phyloP scores from a whole-genome alignment of 1,140 invertebrate species.

The Drosophila aff. region DNA sequence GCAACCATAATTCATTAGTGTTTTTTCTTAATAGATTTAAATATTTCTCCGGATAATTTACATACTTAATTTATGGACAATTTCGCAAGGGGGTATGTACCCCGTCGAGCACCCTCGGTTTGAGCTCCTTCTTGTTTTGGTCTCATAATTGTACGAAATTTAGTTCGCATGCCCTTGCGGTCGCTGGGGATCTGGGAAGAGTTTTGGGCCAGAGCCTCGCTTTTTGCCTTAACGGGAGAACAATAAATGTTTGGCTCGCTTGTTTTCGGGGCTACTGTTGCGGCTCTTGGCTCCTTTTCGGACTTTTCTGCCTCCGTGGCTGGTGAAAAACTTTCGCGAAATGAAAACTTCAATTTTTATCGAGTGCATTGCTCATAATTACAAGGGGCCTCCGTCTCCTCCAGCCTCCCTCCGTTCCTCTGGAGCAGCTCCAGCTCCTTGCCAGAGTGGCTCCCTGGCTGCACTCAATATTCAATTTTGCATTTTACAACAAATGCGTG shows the following conservation, averaged over 20 bases:
- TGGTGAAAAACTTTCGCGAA: slow-evolving; percentile 78
- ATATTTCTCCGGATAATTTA: not conserved
- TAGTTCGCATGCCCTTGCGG: slow-evolving; percentile 83
- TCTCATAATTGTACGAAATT: slow-evolving; percentile 84
- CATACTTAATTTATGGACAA: not conserved
- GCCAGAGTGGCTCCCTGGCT: slow-evolving; percentile 27
- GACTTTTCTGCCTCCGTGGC: slow-evolving; percentile 22
- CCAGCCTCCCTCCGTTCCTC: not conserved
- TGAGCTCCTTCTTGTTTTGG: slow-evolving; percentile 55
- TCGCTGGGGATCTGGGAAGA: slow-evolving; percentile 55
- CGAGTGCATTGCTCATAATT: slow-evolving; percentile 83
- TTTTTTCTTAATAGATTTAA: not conserved
- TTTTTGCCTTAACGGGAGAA: slow-evolving; percentile 79
- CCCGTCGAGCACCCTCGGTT: slow-evolving; percentile 5
- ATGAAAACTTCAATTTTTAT: slow-evolving; percentile 83
- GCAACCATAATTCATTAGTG: not conserved
- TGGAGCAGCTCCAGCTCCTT: slow-evolving; percentile 9
- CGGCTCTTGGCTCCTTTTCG: slow-evolving; percentile 16
- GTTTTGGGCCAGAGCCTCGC: slow-evolving; percentile 51
- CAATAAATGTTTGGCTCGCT: slow-evolving; percentile 73
- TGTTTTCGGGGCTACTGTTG: slow-evolving; percentile 48
- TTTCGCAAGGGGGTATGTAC: not conserved
- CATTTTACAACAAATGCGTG: slow-evolving; percentile 85
- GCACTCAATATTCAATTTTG: slow-evolving; percentile 85
- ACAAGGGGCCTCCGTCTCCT: slow-evolving; percentile 41